Conservation (phyloP, 37 sponge, comb jelly and placozoan genomes). For the Aphrocallistes beatrix region DNA sequence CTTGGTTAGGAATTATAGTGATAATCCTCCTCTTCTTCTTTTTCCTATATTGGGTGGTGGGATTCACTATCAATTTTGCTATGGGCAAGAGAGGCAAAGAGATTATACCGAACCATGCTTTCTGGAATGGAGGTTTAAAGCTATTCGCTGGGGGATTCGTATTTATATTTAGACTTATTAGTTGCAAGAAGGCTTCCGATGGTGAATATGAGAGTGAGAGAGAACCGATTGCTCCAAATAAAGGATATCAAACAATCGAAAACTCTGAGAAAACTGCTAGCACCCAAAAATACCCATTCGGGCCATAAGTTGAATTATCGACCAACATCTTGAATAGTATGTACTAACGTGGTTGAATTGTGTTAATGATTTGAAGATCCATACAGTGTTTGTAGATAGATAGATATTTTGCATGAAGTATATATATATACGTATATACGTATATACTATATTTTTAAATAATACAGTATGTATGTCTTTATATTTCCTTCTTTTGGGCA, state of each 20-base stretch:
- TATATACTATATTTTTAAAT: no score
- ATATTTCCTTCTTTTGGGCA: no score
- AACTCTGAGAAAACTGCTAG: no score
- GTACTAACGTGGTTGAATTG: no score
- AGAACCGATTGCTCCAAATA: background rate
- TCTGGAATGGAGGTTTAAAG: background rate
- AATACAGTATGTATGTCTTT: no score
- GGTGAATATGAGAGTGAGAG: background rate
- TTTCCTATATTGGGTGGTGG: background rate
- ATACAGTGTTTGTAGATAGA: no score
- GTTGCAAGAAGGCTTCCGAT: background rate
- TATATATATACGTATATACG: no score
- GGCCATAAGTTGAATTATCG: background rate
- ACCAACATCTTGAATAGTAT: no score
- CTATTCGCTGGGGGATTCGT: background rate
- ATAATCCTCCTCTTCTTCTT: background rate
- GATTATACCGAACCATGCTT: background rate
- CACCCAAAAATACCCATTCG: conserved; percentile 12
- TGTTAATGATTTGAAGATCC: no score
- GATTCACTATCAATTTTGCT: background rate
- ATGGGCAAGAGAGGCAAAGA: background rate
- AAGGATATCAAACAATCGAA: background rate
- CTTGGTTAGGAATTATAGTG: background rate
- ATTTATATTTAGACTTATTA: background rate
- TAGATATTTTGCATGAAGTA: no score